phyloP scores from a whole-genome alignment of 2,797 vertebrate genomes.

The Gymnoscopelus braueri region DNA sequence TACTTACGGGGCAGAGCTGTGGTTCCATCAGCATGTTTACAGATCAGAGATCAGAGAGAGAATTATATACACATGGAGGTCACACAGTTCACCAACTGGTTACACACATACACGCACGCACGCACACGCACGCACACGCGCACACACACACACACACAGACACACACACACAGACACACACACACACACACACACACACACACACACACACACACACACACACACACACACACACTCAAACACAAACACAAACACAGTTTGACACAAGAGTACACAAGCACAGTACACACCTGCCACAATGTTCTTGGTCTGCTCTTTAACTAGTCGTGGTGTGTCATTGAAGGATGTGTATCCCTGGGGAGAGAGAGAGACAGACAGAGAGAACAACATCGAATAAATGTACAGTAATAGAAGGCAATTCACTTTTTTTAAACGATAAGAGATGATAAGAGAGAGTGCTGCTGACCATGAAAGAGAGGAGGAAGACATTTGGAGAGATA shows the following conservation, averaged over 20 bases:
- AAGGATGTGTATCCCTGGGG: slow-evolving; percentile 90
- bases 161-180: neutral
- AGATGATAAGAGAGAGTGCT: too few relatives aligned
- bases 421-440: too few relatives aligned
- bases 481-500: too few relatives aligned
- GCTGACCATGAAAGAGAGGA: too few relatives aligned
- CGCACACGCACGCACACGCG: slow-evolving; percentile 1
- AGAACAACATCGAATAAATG: too few relatives aligned
- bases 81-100: neutral
- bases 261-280: too few relatives aligned
- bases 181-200: neutral
- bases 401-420: too few relatives aligned
- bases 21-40: slow-evolving; percentile 39
- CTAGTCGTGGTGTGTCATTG: slow-evolving; percentile 87
- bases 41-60: slow-evolving; percentile 23
- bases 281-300: slow-evolving; percentile 83
- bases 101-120: neutral
- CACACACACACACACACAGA: neutral
- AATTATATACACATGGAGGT: slow-evolving; percentile 4
- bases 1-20: slow-evolving; percentile 83
- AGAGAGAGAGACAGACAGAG: slow-evolving; percentile 1
- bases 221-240: neutral
- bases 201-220: neutral
- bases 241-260: neutral
- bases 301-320: slow-evolving; percentile 87